phyloP scores from a whole-genome alignment of 2,888 invertebrate species.

The Eupithecia subumbrata region DNA sequence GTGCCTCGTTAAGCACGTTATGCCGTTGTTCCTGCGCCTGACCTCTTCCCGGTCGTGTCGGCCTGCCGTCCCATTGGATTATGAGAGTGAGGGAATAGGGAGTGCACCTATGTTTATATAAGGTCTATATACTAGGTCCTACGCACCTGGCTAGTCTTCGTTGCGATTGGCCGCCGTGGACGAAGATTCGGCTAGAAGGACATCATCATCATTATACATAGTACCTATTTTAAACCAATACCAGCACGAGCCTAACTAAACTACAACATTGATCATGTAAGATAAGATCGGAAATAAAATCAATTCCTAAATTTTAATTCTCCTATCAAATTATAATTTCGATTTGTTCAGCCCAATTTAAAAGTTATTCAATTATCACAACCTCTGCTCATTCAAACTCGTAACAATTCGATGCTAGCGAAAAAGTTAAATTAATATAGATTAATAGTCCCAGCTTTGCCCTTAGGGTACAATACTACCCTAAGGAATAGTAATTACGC shows the following conservation, averaged over 20 bases:
- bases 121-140: too few relatives aligned
- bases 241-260: not conserved
- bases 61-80: too few relatives aligned
- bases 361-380: constrained; percentile 46
- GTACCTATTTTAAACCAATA: not conserved
- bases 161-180: too few relatives aligned
- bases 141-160: too few relatives aligned
- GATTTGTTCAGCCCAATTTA: constrained; percentile 19
- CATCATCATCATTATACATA: too few relatives aligned
- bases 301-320: not conserved
- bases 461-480: constrained; percentile 44
- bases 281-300: not conserved
- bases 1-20: too few relatives aligned
- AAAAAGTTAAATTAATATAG: constrained; percentile 74
- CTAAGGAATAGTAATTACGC: constrained; percentile 68
- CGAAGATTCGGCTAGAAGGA: too few relatives aligned
- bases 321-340: not conserved
- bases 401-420: constrained; percentile 43
- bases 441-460: constrained; percentile 74
- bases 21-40: too few relatives aligned
- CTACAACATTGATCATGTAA: not conserved
- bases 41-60: too few relatives aligned
- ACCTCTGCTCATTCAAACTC: constrained; percentile 52
- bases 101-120: too few relatives aligned
- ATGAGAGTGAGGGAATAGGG: too few relatives aligned